Evolutionary conservation across 2,113 vertebrate species (phyloP).

Genomic region (Machaerirhynchus nigripectus): DNA sequence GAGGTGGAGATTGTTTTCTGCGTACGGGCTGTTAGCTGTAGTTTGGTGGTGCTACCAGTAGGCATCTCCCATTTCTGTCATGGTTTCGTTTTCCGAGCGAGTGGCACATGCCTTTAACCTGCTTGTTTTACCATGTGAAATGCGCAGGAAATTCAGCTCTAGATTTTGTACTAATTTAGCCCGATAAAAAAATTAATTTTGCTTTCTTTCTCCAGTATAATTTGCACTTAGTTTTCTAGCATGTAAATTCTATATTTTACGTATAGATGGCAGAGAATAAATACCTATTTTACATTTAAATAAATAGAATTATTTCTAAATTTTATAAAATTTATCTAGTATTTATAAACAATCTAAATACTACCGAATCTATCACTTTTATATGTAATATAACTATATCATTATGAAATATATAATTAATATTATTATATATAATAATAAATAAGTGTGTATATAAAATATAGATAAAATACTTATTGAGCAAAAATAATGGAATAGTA

Average conservation of each 20-base stretch:
- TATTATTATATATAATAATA: background rate
- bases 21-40: fast-evolving
- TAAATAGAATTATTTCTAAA: background rate
- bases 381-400: background rate
- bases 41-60: background rate
- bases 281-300: background rate
- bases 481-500: background rate
- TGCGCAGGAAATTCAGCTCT: background rate
- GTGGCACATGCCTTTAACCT: background rate
- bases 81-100: background rate
- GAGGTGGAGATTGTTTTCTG: background rate
- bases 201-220: background rate
- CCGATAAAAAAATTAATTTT: background rate
- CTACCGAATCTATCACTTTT: background rate
- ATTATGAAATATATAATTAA: background rate
- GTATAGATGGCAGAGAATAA: background rate
- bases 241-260: background rate
- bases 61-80: background rate
- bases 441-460: background rate
- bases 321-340: background rate
- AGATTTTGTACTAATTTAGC: background rate
- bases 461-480: background rate
- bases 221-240: background rate
- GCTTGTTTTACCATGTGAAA: fast-evolving
- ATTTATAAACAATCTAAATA: background rate